Base-by-base conservation (phyloP, 2,888 invertebrate species). In the Drosophila borborema region DNA sequence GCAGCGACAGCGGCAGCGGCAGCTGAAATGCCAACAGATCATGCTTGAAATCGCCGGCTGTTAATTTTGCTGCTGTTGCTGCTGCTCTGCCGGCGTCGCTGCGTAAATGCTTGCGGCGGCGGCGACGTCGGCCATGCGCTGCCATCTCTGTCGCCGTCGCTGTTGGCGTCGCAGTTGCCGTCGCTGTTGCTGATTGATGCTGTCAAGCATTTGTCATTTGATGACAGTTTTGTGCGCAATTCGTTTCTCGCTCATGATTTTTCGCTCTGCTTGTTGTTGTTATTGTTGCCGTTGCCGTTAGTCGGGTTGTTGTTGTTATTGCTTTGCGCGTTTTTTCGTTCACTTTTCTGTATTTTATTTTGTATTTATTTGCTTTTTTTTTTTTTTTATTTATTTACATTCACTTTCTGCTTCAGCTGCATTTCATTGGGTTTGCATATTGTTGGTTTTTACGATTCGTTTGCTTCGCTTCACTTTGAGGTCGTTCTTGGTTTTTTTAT, bases 171-270 rank as follows among this genome's bases (percentile, higher is more conserved):
- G 51, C 34, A 2, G 51, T 54, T 28, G 43, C 58, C 10, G 64
- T 43, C 36, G 31, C 46, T n/a, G 60, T 61, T 77, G 82, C 78
- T 90, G 91, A 91, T 91, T 90, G 92, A 90, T 89, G 90, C 91
- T 86, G 91, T 91, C 91, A 90, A 87, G 88, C 91, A 91, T 91
- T 91, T 92, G 91, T 91, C 92, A 91, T 90, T 92, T 92, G 88
- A 92, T 91, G 91, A 92, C 91, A 90, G 92, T 91, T 88, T 89
- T 90, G 91, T 91, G 91, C 84, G 91, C 92, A 85, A 89, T 87
- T 86, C 91, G 89, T 86, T 91, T 88, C 81, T 87, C 81, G 86
- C 82, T 90, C 92, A 91, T 91, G 91, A 89, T 90, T 86, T 82
- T 77, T 74, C 59, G 77, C 64, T 72, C 66, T 67, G 45, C 34